phyloP scores from a whole-genome alignment of 2,888 invertebrate species.

The Athalia circularis region DNA sequence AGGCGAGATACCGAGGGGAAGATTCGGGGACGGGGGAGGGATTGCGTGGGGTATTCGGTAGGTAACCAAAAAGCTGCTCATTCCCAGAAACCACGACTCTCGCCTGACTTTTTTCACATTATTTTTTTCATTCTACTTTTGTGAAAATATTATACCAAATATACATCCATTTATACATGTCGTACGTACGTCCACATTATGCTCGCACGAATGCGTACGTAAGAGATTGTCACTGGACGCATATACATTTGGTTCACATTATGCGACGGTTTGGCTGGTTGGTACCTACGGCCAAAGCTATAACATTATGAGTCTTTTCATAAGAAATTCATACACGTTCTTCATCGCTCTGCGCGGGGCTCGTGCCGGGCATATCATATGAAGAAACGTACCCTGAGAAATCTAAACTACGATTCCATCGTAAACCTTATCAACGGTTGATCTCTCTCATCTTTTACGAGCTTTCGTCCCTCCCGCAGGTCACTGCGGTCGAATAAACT shows the following conservation, averaged over 20 bases:
- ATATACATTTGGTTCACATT: too few species aligned
- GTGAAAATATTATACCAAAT: not conserved
- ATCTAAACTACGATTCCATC: constrained; percentile 43
- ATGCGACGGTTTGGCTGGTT: too few species aligned
- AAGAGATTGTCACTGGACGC: too few species aligned
- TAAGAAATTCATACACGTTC: constrained; percentile 38
- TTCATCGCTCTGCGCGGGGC: not conserved
- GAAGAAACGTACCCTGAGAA: constrained; percentile 41
- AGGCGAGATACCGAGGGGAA: not conserved
- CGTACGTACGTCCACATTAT: too few species aligned
- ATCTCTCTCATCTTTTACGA: constrained; percentile 46
- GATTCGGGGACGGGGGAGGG: constrained; percentile 28
- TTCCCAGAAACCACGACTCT: constrained; percentile 6
- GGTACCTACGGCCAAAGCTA: not conserved
- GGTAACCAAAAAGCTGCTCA: constrained; percentile 42
- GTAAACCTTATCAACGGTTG: constrained; percentile 39
- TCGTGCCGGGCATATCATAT: constrained; percentile 43
- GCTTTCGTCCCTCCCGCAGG: constrained; percentile 31
- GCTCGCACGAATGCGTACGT: too few species aligned
- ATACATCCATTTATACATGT: too few species aligned
- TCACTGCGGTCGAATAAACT: constrained; percentile 38
- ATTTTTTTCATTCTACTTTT: not conserved
- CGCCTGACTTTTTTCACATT: not conserved
- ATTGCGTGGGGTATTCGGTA: constrained; percentile 51
- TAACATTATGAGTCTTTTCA: not conserved